These are phyloP conservation scores for Ficedula albicollis DNA, from an alignment of 2,797 vertebrate species.

Conservation along the genomic window DNA sequence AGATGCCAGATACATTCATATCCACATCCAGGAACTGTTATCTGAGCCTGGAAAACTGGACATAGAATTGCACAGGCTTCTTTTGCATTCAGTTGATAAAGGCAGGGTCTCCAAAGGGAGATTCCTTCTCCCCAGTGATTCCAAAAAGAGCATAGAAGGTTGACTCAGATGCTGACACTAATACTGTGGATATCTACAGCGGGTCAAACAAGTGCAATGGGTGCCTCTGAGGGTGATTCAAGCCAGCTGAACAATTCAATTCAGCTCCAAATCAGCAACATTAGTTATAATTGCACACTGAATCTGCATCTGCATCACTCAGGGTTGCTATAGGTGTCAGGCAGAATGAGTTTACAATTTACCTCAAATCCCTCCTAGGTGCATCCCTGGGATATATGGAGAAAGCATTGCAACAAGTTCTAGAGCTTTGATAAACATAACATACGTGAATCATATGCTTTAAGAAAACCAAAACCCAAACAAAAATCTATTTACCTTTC, in stretches of 20 bases:
- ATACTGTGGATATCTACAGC: neutral
- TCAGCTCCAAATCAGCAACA: neutral
- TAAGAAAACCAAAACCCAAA: neutral
- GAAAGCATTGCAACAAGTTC: neutral
- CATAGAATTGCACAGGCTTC: neutral
- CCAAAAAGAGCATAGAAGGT: neutral
- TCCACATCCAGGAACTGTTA: neutral
- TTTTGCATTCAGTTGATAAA: neutral
- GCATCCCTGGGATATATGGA: neutral
- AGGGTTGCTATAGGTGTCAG: neutral
- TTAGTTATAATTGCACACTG: neutral
- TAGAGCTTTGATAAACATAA: neutral
- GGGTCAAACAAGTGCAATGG: neutral
- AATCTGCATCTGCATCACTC: neutral
- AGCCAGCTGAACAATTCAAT: neutral
- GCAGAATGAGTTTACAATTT: neutral
- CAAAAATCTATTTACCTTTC: neutral
- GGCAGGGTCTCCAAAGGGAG: neutral
- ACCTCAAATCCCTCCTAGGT: neutral
- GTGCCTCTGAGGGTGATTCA: neutral
- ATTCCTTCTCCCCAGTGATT: neutral
- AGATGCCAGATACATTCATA: neutral
- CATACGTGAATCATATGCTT: accelerated
- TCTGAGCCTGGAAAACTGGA: neutral
- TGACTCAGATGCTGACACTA: neutral